Conservation (phyloP, 2,113 vertebrate species). For the Alouatta palliata region DNA sequence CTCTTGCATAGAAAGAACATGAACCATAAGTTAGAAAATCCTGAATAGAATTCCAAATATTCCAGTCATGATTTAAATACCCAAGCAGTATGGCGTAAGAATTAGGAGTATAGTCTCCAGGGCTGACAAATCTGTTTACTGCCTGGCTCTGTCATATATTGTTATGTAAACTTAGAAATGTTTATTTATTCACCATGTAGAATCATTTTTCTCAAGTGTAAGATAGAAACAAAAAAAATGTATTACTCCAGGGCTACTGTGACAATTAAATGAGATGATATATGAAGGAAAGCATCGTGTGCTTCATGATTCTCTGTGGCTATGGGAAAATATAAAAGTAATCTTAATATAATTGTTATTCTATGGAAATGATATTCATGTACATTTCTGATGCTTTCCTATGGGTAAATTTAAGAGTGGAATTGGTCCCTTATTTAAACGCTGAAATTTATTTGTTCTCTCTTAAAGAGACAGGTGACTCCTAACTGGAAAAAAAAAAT, state of each 20-base stretch:
- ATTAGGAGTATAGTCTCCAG: background rate
- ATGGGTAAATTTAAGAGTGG: conserved; percentile 47
- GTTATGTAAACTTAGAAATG: background rate
- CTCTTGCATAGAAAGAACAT: background rate
- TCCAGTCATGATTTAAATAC: background rate
- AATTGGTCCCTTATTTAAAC: conserved; percentile 56
- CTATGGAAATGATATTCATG: conserved; percentile 53
- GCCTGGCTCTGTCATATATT: background rate
- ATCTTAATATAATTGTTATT: conserved; percentile 59
- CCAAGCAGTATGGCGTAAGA: background rate
- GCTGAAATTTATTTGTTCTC: conserved; percentile 43
- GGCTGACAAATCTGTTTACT: background rate
- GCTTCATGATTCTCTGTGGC: conserved; percentile 47
- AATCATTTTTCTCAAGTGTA: background rate
- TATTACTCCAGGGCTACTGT: background rate
- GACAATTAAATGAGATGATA: background rate
- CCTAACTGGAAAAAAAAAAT: conserved; percentile 59
- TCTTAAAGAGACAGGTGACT: conserved; percentile 32
- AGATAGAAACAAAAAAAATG: background rate
- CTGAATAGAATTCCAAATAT: background rate
- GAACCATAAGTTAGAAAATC: background rate
- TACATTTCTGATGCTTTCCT: conserved; percentile 61
- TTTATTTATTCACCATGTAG: background rate
- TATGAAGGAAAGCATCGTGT: background rate
- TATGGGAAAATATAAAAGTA: conserved; percentile 64